Base-by-base conservation (phyloP, 2,888 invertebrate species). In the Nasonia oneida region DNA sequence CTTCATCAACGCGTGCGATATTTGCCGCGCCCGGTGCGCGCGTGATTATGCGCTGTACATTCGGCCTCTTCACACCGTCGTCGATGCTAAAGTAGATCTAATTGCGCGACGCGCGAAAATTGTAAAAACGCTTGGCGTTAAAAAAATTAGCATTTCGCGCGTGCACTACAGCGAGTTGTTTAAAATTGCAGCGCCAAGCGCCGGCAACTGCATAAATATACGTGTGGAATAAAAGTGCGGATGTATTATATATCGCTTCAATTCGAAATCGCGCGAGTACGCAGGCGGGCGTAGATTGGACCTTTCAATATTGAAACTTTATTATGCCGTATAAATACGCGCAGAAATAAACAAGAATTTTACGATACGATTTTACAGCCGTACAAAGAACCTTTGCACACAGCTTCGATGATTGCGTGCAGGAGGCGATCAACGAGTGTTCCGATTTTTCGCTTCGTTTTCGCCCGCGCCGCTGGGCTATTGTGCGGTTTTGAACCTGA, bases 31-130 rank as follows among this genome's bases (percentile, higher is more conserved):
- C 29, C 1, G 29, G 29, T 29, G n/a, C 6, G 70, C 23, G 10
- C 77, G 70, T 71, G 77, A 83, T 77, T 83, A 83, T 77, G 71
- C 77, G 37, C 77, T 29, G 57, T 70, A 70, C 77, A 71, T 77
- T 83, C 64, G 76, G 33, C 23, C 83, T 83, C 83, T 83, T 83
- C 39, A 71, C n/a, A 8, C 37, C 33, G 8, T 47, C 42, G 39
- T 37, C 64, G 79, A 67, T 74, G 47, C 42, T 74, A 74, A 74
- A 81, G 61, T 64, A 47, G 73, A 33, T 74, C 12, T 64, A 64
- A 81, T 81, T 81, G 50, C n/a, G 33, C 53, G 29, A 29, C 37
- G 73, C 15, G 73, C 23, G 73, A 73, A 78, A 64, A 70, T 33
- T 70, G 50, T n/a, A 10, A 3, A 4, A 67, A 67, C 29, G 67